These are phyloP conservation scores for Gallirallus australis DNA, from an alignment of 2,797 vertebrate species.

Conservation along the genomic window DNA sequence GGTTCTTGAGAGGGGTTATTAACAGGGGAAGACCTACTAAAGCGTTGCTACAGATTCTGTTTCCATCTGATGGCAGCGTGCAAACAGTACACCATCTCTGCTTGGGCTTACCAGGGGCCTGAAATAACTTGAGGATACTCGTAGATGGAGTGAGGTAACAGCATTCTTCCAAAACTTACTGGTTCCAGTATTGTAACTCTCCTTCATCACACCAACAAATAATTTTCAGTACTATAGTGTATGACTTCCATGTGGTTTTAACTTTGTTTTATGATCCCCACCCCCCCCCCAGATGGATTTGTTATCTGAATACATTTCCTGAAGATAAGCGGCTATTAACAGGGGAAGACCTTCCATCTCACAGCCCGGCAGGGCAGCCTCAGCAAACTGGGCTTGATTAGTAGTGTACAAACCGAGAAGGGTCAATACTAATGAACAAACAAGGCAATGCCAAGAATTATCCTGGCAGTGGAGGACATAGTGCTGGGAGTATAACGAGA, in stretches of 20 bases:
- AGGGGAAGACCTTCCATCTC: not conserved
- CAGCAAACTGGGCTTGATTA: not conserved
- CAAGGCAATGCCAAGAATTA: constrained; percentile 64
- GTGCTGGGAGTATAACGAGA: constrained; percentile 56
- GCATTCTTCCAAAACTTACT: not conserved
- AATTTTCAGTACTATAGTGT: not conserved
- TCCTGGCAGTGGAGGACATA: constrained; percentile 40
- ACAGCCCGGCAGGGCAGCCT: not conserved
- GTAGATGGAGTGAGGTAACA: rapidly evolving
- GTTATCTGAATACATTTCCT: not conserved
- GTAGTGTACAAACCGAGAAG: not conserved
- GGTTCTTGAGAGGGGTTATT: not conserved
- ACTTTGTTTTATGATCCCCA: not conserved
- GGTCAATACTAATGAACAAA: constrained; percentile 61
- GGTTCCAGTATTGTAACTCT: not conserved
- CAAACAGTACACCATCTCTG: not conserved
- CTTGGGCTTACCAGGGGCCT: not conserved
- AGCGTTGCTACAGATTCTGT: not conserved
- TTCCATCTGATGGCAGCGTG: rapidly evolving
- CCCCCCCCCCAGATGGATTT: not conserved
- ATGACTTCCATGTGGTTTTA: not conserved
- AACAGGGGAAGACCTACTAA: not conserved
- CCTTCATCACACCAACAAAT: not conserved
- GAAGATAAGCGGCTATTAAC: not conserved
- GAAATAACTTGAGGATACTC: not conserved